Percentiles rank a stretch among this genome's conserved stretches.
phyloP scores from a whole-genome alignment of 2,888 invertebrate species.

The Phaedon cochleariae region DNA sequence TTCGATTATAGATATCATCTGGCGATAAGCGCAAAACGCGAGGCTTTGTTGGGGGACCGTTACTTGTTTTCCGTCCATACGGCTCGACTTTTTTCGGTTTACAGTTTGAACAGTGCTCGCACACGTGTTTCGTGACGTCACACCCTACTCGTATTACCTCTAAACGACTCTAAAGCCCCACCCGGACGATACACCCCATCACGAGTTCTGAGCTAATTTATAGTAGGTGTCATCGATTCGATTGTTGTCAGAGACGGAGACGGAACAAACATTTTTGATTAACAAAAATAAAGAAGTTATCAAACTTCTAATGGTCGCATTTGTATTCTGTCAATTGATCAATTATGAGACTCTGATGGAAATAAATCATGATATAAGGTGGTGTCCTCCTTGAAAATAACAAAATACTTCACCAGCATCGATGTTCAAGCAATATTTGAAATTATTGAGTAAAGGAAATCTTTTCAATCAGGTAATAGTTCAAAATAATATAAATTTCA shows the following conservation, averaged over 20 bases:
- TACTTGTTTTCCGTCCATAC: slow-evolving; percentile 7
- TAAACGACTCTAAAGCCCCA: slow-evolving; percentile 22
- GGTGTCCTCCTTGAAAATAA: too few relatives aligned
- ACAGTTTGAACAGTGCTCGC: slow-evolving; percentile 20
- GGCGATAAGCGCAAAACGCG: not conserved
- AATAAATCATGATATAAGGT: too few relatives aligned
- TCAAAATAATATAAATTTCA: too few relatives aligned
- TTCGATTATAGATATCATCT: not conserved
- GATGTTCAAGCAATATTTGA: too few relatives aligned
- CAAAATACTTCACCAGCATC: too few relatives aligned
- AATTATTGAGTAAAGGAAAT: too few relatives aligned
- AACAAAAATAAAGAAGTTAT: too few relatives aligned
- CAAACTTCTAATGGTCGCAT: too few relatives aligned
- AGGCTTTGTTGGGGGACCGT: not conserved
- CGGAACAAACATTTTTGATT: not conserved
- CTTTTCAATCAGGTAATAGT: too few relatives aligned
- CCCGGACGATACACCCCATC: slow-evolving; percentile 27
- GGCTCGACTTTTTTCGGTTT: slow-evolving; percentile 19
- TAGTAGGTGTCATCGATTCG: slow-evolving; percentile 19
- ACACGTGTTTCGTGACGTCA: slow-evolving; percentile 48
- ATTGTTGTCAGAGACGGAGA: not conserved
- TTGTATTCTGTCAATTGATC: too few relatives aligned
- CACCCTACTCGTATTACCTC: slow-evolving; percentile 41
- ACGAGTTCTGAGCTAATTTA: not conserved
- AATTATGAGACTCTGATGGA: too few relatives aligned